Percentiles rank a stretch among this genome's conserved stretches.
Evolutionary conservation across 2,113 vertebrate species (phyloP).

Genomic region (Alligator mississippiensis): DNA sequence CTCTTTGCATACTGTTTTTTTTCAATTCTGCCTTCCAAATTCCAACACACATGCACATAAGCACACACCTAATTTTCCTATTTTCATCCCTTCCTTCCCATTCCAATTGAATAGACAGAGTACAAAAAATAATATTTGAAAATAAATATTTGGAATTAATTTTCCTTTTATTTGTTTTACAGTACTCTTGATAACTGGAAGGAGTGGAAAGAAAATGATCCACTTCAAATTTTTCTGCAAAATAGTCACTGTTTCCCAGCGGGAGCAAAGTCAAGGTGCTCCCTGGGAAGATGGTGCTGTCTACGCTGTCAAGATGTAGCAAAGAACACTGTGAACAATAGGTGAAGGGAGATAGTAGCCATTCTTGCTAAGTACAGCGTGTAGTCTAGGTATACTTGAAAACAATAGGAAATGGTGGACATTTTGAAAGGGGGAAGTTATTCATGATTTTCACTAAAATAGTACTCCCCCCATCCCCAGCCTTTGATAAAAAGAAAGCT

Average conservation of each 20-base stretch:
- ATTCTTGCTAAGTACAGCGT: not conserved
- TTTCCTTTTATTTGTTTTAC: not conserved
- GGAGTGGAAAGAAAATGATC: not conserved
- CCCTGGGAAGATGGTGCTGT: not conserved
- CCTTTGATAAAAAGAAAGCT: not conserved
- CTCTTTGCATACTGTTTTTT: not conserved
- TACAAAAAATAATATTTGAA: not conserved
- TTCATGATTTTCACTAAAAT: not conserved
- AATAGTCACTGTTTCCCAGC: not conserved
- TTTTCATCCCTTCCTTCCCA: not conserved
- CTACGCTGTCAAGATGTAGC: not conserved
- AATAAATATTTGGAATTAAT: not conserved
- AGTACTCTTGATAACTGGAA: not conserved
- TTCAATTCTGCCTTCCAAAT: not conserved
- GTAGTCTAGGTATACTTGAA: not conserved
- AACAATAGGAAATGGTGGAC: not conserved
- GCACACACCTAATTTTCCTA: not conserved
- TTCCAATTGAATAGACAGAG: not conserved
- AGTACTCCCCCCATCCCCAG: not conserved
- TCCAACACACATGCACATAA: not conserved
- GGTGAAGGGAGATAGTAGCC: not conserved
- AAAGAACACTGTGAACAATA: not conserved
- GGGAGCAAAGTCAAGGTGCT: not conserved
- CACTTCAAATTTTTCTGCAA: not conserved
- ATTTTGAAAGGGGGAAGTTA: not conserved